These are phyloP conservation scores for Diorhabda elongata DNA, from an alignment of 1,140 invertebrate genomes.

Conservation along the genomic window DNA sequence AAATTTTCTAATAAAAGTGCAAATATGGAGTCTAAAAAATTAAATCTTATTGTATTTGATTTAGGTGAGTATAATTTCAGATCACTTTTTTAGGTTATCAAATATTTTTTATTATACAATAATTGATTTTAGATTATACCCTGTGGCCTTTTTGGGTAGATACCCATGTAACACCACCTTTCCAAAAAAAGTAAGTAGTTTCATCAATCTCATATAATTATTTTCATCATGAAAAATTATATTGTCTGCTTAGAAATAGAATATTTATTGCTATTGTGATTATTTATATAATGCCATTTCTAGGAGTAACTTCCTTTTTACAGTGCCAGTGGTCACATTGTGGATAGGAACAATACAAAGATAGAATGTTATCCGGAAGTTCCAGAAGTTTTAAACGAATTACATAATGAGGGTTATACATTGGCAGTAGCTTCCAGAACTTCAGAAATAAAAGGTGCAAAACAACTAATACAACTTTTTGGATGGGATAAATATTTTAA, in stretches of 20 bases:
- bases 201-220: slow-evolving; percentile 4
- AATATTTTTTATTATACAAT: background rate
- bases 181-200: slow-evolving; percentile 50
- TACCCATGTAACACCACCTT: slow-evolving; percentile 65
- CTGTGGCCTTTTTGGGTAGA: slow-evolving; percentile 77
- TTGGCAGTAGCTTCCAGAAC: slow-evolving; percentile 67
- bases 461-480: slow-evolving; percentile 63
- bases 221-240: background rate
- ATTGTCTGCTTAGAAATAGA: background rate
- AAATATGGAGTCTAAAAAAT: slow-evolving; percentile 25
- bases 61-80: slow-evolving; percentile 48
- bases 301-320: background rate
- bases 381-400: slow-evolving; percentile 56
- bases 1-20: no score
- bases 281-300: background rate
- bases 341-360: slow-evolving; percentile 28
- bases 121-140: slow-evolving; percentile 63
- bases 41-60: slow-evolving; percentile 56
- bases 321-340: background rate
- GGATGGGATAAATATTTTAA: slow-evolving; percentile 68
- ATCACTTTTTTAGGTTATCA: slow-evolving; percentile 20
- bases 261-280: no score
- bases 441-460: slow-evolving; percentile 59
- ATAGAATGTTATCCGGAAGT: slow-evolving; percentile 60
- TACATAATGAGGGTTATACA: slow-evolving; percentile 55